Base-by-base conservation (phyloP, 2,797 vertebrate genomes). In the Cryptoblepharus egeriae region DNA sequence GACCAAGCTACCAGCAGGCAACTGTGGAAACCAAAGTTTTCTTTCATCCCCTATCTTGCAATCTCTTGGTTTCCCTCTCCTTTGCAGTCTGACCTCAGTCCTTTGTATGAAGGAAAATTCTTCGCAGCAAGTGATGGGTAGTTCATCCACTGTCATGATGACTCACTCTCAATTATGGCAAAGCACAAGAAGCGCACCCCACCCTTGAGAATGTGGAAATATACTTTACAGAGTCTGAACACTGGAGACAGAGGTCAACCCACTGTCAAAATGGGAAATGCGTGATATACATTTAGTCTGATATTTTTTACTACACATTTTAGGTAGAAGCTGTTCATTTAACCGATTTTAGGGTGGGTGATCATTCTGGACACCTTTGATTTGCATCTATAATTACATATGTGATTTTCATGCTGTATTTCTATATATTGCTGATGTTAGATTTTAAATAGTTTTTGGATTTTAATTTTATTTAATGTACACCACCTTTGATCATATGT, bases 21-120 rank as follows among this genome's bases (percentile, higher is more conserved):
- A 57, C 65, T 57, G 28, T 71, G 72, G 76, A 83, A 86, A 80
- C 70, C 45, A 70, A 86, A 75, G 71, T 71, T 83, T 83, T 42
- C 65, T 74, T 75, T 79, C 28, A 58, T 42, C 32, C 18, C 37
- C 49, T 37, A 22, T 63, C 64, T 42, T 64, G 32, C 49, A 18
- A 69, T 70, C 74, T 82, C 28, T 35, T 30, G 8, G 61, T 18
- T 22, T 42, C n/a, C 42, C n/a, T 24, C 26, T 79, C 60, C 57
- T 75, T 67, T 65, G 75, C 32, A 63, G n/a, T 32, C 37, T 75
- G 69, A 68, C 57, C 80, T 13, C 70, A 79, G 84, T 39, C 72
- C 71, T 55, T 83, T 80, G 80, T 77, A 80, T 71, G 30, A 81
- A 73, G 69, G 26, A 58, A 68, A 80, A 75, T 57, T 75, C 73